A percentile compares a stretch with the other conserved stretches of the same genome.
Evolutionary conservation across 2,888 invertebrate species (phyloP).

Genomic region (Chouioia cunea): DNA sequence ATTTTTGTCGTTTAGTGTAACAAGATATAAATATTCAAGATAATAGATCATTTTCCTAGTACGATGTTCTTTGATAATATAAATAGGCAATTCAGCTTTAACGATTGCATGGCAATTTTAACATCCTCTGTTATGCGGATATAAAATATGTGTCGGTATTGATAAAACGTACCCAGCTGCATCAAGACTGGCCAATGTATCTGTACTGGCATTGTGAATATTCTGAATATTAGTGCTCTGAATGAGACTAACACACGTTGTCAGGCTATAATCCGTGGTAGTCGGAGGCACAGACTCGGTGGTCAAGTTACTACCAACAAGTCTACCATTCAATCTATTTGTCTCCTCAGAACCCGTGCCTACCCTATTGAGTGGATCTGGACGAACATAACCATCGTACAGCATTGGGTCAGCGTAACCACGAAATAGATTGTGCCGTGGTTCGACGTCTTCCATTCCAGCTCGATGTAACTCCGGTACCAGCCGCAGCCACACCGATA

Average conservation of each 20-base stretch:
- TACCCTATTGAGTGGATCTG: conserved; percentile 82
- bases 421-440: conserved; percentile 88
- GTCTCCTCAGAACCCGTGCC: conserved; percentile 59
- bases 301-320: conserved; percentile 66
- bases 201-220: conserved; percentile 77
- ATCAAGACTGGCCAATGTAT: conserved; percentile 83
- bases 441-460: conserved; percentile 90
- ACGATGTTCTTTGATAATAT: too few relatives aligned
- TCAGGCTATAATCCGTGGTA: conserved; percentile 78
- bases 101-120: too few relatives aligned
- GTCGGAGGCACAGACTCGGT: conserved; percentile 77
- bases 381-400: conserved; percentile 90
- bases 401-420: conserved; percentile 90
- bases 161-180: conserved; percentile 73
- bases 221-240: conserved; percentile 72
- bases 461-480: conserved; percentile 91
- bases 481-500: conserved; percentile 94
- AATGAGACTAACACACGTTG: conserved; percentile 79
- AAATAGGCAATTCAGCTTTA: too few relatives aligned
- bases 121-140: too few relatives aligned
- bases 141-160: too few relatives aligned
- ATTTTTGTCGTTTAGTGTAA: too few relatives aligned
- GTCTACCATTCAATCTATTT: background rate
- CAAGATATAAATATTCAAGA: too few relatives aligned
- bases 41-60: too few relatives aligned